Evolutionary conservation across 2,113 vertebrate species (phyloP).

Genomic region (Sarotherodon lohbergeri): DNA sequence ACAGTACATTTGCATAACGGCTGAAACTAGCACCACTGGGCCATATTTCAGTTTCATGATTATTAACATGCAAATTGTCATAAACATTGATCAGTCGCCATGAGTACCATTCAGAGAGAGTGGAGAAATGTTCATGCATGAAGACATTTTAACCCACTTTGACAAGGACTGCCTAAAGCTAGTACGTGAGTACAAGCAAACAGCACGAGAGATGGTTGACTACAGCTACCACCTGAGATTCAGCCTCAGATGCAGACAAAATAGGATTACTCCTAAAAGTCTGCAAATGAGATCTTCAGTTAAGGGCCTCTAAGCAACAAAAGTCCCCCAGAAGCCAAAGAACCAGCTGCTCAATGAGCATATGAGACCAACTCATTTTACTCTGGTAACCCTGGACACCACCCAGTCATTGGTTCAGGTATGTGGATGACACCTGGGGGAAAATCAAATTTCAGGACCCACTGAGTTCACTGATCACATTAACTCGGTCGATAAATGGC

Average conservation of each 20-base stretch:
- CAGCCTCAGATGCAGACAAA: neutral
- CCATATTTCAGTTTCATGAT: neutral
- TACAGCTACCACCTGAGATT: neutral
- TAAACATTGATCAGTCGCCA: neutral
- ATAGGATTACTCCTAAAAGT: neutral
- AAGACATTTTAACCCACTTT: neutral
- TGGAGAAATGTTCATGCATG: neutral
- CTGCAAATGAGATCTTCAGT: neutral
- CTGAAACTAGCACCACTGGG: neutral
- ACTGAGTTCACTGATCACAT: neutral
- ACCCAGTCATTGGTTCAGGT: neutral
- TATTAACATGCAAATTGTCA: neutral
- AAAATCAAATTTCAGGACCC: neutral
- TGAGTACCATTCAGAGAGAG: neutral
- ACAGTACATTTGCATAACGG: neutral
- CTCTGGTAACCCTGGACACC: neutral
- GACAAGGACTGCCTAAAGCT: neutral
- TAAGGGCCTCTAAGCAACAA: neutral
- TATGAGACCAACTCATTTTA: neutral
- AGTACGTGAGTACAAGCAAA: fast-evolving
- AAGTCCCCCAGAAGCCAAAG: neutral
- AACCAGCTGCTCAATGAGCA: neutral
- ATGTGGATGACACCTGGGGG: neutral
- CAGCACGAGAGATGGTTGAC: neutral
- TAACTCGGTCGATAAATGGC: fast-evolving